phyloP scores from a whole-genome alignment of 2,797 vertebrate genomes.

The Nannoperca obscura region DNA sequence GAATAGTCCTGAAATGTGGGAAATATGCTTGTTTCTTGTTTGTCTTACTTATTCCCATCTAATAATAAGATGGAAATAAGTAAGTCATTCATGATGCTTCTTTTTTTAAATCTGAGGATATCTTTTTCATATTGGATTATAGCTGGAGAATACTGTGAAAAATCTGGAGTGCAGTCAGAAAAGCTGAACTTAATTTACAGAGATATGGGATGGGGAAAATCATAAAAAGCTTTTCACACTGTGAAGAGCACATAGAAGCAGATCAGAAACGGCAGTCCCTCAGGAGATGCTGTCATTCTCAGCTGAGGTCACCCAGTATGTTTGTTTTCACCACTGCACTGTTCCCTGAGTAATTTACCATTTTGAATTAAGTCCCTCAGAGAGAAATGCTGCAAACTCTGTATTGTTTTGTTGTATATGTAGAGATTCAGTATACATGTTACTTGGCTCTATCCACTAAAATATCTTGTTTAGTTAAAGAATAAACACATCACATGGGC shows the following conservation, averaged over 20 bases:
- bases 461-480: not conserved
- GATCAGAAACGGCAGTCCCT: constrained; percentile 69
- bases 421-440: constrained; percentile 28
- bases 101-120: not conserved
- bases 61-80: no score
- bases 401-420: constrained; percentile 21
- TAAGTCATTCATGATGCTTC: not conserved
- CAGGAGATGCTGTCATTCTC: constrained; percentile 62
- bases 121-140: constrained; percentile 25
- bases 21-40: no score
- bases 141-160: constrained; percentile 4
- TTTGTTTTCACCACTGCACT: constrained; percentile 58
- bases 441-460: constrained; percentile 9
- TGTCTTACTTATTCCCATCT: no score
- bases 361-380: constrained; percentile 35
- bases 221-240: constrained; percentile 80
- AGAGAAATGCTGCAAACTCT: constrained; percentile 6
- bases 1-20: no score
- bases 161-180: constrained; percentile 1
- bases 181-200: constrained; percentile 58
- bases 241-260: constrained; percentile 61
- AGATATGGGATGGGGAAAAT: constrained; percentile 50
- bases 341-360: constrained; percentile 32
- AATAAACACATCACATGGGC: not conserved
- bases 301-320: constrained; percentile 64